A percentile compares a stretch with the other conserved stretches of the same genome.
Conservation (phyloP, 1,140 invertebrate genomes). For the Muscidifurax raptorellus region DNA sequence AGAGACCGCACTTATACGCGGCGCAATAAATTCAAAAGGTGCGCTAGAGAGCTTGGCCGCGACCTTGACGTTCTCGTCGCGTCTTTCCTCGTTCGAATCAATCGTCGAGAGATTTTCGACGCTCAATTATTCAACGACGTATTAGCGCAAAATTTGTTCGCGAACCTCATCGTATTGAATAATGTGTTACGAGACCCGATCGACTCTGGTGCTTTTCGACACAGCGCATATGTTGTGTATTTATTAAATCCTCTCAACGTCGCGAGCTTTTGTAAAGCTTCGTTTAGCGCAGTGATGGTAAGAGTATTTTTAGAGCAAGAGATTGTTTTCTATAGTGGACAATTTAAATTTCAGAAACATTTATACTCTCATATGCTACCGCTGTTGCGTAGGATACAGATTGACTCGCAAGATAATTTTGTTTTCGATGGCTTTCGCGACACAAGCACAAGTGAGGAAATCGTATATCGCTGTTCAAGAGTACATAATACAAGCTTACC, state of each 20-base stretch:
- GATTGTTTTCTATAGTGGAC: background rate
- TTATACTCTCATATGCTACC: constrained; percentile 16
- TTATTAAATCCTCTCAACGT: background rate
- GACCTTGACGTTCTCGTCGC: background rate
- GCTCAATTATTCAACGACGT: background rate
- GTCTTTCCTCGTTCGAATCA: background rate
- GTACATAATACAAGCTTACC: constrained; percentile 71
- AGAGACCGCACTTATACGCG: no score
- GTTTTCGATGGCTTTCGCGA: background rate
- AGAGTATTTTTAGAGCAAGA: background rate
- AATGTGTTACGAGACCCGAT: background rate
- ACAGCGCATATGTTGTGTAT: background rate
- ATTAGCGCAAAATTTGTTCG: background rate
- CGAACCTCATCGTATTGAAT: background rate
- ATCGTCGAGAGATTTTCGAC: background rate
- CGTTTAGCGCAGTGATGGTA: background rate
- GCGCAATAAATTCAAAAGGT: no score
- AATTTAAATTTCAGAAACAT: background rate
- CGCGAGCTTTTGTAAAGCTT: background rate
- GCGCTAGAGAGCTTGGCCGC: background rate
- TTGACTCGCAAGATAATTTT: background rate
- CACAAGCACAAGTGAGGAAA: background rate
- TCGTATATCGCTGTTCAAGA: background rate
- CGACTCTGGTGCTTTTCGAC: background rate
- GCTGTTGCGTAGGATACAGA: background rate